Evolutionary conservation across 2,113 vertebrate species (phyloP).

Genomic region (Lynx canadensis): DNA sequence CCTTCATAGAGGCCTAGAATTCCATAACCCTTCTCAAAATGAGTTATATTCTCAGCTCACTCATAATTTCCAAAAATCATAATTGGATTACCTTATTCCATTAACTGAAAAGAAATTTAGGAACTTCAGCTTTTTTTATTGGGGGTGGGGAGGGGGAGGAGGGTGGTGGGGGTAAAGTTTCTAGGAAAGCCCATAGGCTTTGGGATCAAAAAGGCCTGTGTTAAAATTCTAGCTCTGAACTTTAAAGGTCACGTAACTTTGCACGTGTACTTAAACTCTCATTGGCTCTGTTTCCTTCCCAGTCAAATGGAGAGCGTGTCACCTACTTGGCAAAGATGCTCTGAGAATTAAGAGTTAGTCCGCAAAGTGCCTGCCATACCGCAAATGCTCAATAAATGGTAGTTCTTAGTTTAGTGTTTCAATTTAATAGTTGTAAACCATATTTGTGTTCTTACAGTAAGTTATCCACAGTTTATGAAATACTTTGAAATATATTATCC

Average conservation of each 20-base stretch:
- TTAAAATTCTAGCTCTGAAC: background rate
- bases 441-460: background rate
- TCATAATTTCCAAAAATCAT: background rate
- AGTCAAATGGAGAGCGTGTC: background rate
- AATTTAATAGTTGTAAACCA: background rate
- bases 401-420: background rate
- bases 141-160: too few species aligned
- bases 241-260: background rate
- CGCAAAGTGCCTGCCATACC: background rate
- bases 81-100: background rate
- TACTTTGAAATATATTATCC: background rate
- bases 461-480: background rate
- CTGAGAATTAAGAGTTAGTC: background rate
- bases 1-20: background rate
- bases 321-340: background rate
- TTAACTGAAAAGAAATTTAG: background rate
- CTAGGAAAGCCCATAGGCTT: background rate
- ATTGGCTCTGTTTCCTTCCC: background rate
- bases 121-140: background rate
- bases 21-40: background rate
- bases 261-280: background rate
- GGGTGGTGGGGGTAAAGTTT: background rate
- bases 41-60: background rate
- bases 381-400: background rate
- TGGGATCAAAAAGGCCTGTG: background rate